phyloP scores from a whole-genome alignment of 2,113 vertebrate species.

The Columbina picui region DNA sequence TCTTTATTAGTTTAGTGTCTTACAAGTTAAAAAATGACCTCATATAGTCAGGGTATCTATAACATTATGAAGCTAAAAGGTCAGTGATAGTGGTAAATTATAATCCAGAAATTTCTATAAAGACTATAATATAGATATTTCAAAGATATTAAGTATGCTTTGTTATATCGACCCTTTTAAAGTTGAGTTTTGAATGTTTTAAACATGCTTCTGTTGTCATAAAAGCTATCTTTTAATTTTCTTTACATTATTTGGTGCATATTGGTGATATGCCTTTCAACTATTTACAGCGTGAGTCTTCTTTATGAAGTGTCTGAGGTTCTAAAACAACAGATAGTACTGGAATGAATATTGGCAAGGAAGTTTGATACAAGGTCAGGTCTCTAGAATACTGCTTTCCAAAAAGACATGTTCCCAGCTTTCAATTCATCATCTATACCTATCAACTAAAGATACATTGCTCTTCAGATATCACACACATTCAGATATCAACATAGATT shows the following conservation, averaged over 20 bases:
- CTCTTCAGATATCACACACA: background rate
- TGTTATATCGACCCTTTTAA: background rate
- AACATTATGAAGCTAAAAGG: background rate
- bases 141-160: background rate
- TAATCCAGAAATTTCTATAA: background rate
- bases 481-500: background rate
- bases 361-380: background rate
- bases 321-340: background rate
- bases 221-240: background rate
- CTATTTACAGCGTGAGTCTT: background rate
- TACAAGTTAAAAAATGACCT: background rate
- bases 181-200: background rate
- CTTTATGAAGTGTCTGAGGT: background rate
- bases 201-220: background rate
- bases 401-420: background rate
- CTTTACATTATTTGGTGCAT: background rate
- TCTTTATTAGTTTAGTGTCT: background rate
- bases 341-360: background rate
- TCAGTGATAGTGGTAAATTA: background rate
- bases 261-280: background rate
- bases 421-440: background rate
- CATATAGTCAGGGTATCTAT: background rate
- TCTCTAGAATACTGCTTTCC: background rate
- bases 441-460: background rate
- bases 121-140: background rate